Base-by-base conservation (phyloP, 2,888 invertebrate species). In the Patella pellucida region DNA sequence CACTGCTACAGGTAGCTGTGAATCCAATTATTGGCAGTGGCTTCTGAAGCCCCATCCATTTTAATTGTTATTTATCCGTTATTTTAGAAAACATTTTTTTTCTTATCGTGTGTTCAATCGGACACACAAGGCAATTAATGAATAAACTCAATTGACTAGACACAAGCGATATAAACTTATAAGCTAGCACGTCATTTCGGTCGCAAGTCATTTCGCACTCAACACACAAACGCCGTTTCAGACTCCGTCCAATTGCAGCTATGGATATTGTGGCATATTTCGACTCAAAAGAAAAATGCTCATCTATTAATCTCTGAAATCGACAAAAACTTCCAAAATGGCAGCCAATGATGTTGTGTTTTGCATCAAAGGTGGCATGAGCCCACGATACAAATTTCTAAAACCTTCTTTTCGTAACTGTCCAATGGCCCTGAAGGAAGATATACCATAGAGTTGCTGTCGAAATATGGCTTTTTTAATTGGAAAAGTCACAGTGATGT, bases 401-500 rank as follows among this genome's bases (percentile, higher is more conserved):
- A 96, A 87, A 0, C 98, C 98, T 92, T 98, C 98, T 84, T 93
- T 93, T 76, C 94, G 94, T 68, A 99, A 92, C 90, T 98, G 96
- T 14, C 84, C 50, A 15, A 89, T 72, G 3, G 91, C 90, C 19
- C 77, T 78, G 15, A 76, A 69, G 7, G 84, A 79, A n/a, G 78
- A 78, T 50, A 83, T 78, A 2, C 90, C 90, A 78, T 86, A 81
- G 31, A 91, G 86, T 93, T 96, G 96, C 94, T 99, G 99, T 87
- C 99, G 94, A 91, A 99, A 99, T 92, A 99, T 98, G 75, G 97
- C 93, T 92, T 99, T 99, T 91, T 98, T 97, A 77, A 99, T 93
- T 0, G 99, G 99, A 92, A 96, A 99, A 71, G 98, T 97, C 72
- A 97, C 93, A 15, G 95, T 93, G 82, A 98, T 97, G 90, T 97